A percentile compares a stretch with the other conserved stretches of the same genome.
Evolutionary conservation across 2,113 vertebrate genomes (phyloP).

Genomic region (Euleptes europaea): DNA sequence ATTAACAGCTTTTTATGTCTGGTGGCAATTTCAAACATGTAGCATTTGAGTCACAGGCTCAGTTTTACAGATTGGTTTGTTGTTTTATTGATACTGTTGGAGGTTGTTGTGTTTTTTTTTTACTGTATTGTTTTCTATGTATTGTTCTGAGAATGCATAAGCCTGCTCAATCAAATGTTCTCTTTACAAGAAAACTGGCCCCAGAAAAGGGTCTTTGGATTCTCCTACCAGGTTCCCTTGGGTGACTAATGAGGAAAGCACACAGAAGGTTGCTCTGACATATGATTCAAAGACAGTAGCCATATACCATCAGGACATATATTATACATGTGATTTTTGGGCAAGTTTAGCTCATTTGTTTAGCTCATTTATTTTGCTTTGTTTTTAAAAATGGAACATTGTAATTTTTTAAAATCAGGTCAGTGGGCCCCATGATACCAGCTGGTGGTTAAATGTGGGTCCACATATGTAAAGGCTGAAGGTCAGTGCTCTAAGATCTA

Average conservation of each 20-base stretch:
- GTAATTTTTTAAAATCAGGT: background rate
- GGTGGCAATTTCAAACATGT: background rate
- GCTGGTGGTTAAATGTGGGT: no score
- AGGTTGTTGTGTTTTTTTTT: background rate
- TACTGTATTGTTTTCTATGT: background rate
- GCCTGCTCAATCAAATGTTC: background rate
- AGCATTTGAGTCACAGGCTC: background rate
- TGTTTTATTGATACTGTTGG: background rate
- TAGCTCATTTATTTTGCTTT: background rate
- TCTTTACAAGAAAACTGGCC: background rate
- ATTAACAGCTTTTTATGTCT: background rate
- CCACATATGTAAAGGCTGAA: no score
- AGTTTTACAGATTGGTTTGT: background rate
- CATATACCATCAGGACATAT: background rate
- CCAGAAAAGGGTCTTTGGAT: background rate
- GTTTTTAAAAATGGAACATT: background rate
- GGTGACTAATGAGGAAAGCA: background rate
- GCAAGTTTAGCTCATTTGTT: background rate
- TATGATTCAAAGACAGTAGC: slow-evolving; percentile 2
- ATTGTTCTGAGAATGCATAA: background rate
- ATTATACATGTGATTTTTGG: background rate
- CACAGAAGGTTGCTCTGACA: background rate
- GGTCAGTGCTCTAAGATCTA: no score
- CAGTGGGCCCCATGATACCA: no score
- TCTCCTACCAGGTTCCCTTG: background rate